Percentiles rank a stretch among this genome's conserved stretches.
Conservation (phyloP, 1,140 invertebrate species). For the Teleopsis dalmanni region DNA sequence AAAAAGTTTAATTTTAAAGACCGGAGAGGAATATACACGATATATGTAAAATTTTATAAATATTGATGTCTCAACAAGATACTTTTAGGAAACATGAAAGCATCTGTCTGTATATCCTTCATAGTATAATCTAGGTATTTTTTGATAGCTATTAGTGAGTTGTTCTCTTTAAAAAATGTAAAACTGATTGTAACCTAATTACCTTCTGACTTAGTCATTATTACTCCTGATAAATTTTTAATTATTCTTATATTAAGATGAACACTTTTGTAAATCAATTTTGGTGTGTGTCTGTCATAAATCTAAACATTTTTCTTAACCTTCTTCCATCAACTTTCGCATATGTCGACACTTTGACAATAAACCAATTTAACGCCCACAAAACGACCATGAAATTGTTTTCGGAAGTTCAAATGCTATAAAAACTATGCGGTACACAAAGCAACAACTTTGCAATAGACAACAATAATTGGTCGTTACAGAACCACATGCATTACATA, state of each 20-base stretch:
- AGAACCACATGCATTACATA: too few species aligned
- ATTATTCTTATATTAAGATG: background rate
- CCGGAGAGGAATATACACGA: too few species aligned
- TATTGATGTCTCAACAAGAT: too few species aligned
- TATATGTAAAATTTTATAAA: too few species aligned
- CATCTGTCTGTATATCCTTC: too few species aligned
- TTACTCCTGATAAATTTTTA: background rate
- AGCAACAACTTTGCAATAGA: too few species aligned
- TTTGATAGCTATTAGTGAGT: too few species aligned
- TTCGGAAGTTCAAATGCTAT: conserved; percentile 10
- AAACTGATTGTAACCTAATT: background rate
- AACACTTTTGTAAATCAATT: background rate
- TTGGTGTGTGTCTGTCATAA: background rate
- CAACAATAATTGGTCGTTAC: too few species aligned
- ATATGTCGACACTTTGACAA: background rate
- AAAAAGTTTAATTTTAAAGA: too few species aligned
- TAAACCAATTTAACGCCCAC: conserved; percentile 3
- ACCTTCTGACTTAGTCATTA: background rate
- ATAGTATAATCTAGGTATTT: too few species aligned
- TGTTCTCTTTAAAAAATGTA: too few species aligned
- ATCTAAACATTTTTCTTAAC: background rate
- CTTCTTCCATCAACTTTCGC: background rate
- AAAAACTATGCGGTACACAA: background rate
- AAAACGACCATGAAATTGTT: conserved; percentile 9
- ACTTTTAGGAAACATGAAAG: too few species aligned